phyloP scores from a whole-genome alignment of 1,140 invertebrate species.

The Drosophila santomea region DNA sequence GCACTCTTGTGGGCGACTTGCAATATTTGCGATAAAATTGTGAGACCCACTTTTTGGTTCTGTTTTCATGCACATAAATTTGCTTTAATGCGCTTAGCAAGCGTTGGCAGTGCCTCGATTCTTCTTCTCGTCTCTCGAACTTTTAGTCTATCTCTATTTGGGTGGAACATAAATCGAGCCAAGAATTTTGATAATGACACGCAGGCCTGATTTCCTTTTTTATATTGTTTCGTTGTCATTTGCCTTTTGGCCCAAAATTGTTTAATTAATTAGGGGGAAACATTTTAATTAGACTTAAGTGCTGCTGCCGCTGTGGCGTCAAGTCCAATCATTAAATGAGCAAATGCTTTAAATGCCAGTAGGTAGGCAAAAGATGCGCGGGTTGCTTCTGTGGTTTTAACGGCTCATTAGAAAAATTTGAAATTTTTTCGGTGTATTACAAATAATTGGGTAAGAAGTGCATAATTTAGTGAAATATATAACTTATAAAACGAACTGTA shows the following conservation, averaged over 20 bases:
- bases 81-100: slow-evolving; percentile 72
- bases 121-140: neutral
- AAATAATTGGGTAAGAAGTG: neutral
- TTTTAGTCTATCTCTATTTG: slow-evolving; percentile 40
- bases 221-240: slow-evolving; percentile 18
- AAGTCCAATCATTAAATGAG: slow-evolving; percentile 70
- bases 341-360: slow-evolving; percentile 61
- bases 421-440: neutral
- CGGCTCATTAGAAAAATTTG: neutral
- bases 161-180: slow-evolving; percentile 67
- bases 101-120: slow-evolving; percentile 42
- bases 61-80: slow-evolving; percentile 70
- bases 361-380: slow-evolving; percentile 17
- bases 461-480: no score
- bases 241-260: slow-evolving; percentile 48
- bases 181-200: slow-evolving; percentile 73
- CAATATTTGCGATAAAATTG: slow-evolving; percentile 66
- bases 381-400: slow-evolving; percentile 6
- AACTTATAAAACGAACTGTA: no score
- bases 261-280: slow-evolving; percentile 76
- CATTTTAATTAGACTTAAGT: slow-evolving; percentile 81
- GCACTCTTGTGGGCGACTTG: slow-evolving; percentile 39
- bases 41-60: slow-evolving; percentile 19
- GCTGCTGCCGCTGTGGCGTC: slow-evolving; percentile 33
- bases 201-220: slow-evolving; percentile 37